Base-by-base conservation (phyloP, 2,113 vertebrate species). In the Emydura subglobosa region DNA sequence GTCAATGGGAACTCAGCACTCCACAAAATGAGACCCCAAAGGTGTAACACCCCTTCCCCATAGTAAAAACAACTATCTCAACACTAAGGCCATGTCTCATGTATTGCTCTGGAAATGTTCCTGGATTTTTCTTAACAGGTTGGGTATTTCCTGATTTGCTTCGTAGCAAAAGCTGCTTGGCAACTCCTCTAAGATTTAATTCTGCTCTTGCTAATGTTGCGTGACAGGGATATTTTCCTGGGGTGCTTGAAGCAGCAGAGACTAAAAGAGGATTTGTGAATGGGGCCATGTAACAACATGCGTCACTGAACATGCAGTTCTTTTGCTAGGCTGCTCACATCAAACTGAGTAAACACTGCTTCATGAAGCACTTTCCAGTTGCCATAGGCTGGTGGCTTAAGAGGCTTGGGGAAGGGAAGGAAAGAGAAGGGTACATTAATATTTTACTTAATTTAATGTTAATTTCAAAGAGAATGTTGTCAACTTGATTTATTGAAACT, bases 131-230 rank as follows among this genome's bases (percentile, higher is more conserved):
- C 34, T 81, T 82, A 88, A 84, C 0, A 44, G 76, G 80, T 0
- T 34, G 13, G n/a, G 25, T 84, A 91, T 88, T 95, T 96, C 93
- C 96, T 88, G 93, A 93, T 95, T 95, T 95, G 94, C 83, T 88
- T 83, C 6, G 10, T 9, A 90, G 89, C 89, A 92, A 94, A 97
- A 96, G 96, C 96, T 80, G 94, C 94, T 97, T 2, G 16, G 53
- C 78, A 94, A 97, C 97, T 97, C 96, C 95, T 89, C 80, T 90
- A 86, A 95, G 93, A 42, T 93, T 93, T 94, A 96, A 94, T 90
- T 95, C 92, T 3, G 1, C 88, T 92, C 93, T 54, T 78, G 87
- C 86, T 97, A 97, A 96, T 93, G 86, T 91, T 57, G 1, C 89
- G 81, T 96, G 96, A 96, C 95, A 94, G 92, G 94, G 31, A 79